Conservation (phyloP, 2,888 invertebrate genomes). For the Lampropteryx suffumata region DNA sequence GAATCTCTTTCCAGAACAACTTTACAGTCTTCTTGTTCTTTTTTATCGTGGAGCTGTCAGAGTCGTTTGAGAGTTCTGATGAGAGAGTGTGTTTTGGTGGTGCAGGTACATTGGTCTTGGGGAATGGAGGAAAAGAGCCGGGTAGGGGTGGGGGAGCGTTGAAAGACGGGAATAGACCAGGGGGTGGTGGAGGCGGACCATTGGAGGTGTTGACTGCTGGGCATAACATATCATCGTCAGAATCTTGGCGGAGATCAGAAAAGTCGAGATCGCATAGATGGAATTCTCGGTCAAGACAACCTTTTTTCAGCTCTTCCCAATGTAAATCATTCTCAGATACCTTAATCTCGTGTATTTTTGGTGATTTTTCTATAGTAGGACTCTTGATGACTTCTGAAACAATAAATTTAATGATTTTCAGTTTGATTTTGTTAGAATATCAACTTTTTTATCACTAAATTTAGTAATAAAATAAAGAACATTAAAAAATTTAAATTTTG, state of each 20-base stretch:
- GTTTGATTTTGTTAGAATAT: too few species aligned
- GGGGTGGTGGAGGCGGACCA: conserved; percentile 91
- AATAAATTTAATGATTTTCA: conserved; percentile 8
- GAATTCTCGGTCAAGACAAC: conserved; percentile 88
- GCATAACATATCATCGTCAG: conserved; percentile 91
- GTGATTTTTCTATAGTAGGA: conserved; percentile 86
- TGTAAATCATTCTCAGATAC: conserved; percentile 97
- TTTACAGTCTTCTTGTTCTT: conserved; percentile 98
- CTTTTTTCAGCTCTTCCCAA: conserved; percentile 94
- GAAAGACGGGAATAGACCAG: conserved; percentile 83
- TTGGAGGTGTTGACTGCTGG: conserved; percentile 86
- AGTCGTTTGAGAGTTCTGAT: conserved; percentile 65
- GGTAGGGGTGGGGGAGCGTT: conserved; percentile 79
- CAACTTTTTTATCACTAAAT: too few species aligned
- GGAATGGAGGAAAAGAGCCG: conserved; percentile 72
- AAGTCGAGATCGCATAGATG: conserved; percentile 98
- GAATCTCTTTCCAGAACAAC: conserved; percentile 98
- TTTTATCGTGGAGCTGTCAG: conserved; percentile 82
- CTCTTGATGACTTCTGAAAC: conserved; percentile 88
- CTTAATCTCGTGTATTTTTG: conserved; percentile 87
- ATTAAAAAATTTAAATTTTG: too few species aligned
- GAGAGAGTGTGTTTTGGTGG: conserved; percentile 60
- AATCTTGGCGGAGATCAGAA: conserved; percentile 94
- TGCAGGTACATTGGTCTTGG: conserved; percentile 62
- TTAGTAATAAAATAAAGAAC: too few species aligned